Percentiles rank a stretch among this genome's conserved stretches.
Evolutionary conservation across 2,797 vertebrate species (phyloP).

Genomic region (Acanthopagrus latus): DNA sequence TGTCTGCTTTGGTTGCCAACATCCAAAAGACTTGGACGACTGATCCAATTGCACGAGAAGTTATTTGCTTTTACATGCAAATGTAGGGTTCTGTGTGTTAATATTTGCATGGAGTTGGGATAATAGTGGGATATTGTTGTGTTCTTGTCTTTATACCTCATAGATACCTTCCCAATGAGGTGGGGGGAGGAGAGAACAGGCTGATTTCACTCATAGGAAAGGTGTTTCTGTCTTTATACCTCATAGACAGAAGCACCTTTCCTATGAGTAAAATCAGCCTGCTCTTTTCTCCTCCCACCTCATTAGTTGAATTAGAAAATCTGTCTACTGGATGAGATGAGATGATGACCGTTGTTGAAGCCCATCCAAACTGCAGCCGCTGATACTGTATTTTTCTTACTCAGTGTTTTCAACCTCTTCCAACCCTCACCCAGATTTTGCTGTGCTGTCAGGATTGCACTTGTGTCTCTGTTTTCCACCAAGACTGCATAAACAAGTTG

Average conservation of each 20-base stretch:
- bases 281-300: not conserved
- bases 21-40: not conserved
- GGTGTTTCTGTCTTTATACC: not conserved
- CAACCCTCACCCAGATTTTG: slow-evolving; percentile 5
- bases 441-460: slow-evolving; percentile 4
- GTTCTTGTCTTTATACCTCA: not conserved
- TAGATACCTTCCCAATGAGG: slow-evolving; percentile 10
- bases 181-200: slow-evolving; percentile 1
- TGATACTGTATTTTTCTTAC: slow-evolving; percentile 8
- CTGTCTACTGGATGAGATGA: not conserved
- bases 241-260: slow-evolving; percentile 2
- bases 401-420: slow-evolving; percentile 16
- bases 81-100: no score
- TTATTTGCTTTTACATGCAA: not conserved
- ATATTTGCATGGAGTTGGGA: not conserved
- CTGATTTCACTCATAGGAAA: not conserved
- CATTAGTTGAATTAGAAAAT: slow-evolving; percentile 6
- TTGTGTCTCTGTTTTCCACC: slow-evolving; percentile 10
- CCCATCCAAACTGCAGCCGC: not conserved
- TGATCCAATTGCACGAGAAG: not conserved
- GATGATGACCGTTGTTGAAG: slow-evolving; percentile 16
- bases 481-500: slow-evolving; percentile 5
- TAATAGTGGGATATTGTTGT: not conserved
- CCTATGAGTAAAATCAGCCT: not conserved
- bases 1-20: not conserved